Evolutionary conservation across 1,140 invertebrate genomes (phyloP), one percentile per base, ranked within the genome.

Genomic region (Triops cancriformis): DNA sequence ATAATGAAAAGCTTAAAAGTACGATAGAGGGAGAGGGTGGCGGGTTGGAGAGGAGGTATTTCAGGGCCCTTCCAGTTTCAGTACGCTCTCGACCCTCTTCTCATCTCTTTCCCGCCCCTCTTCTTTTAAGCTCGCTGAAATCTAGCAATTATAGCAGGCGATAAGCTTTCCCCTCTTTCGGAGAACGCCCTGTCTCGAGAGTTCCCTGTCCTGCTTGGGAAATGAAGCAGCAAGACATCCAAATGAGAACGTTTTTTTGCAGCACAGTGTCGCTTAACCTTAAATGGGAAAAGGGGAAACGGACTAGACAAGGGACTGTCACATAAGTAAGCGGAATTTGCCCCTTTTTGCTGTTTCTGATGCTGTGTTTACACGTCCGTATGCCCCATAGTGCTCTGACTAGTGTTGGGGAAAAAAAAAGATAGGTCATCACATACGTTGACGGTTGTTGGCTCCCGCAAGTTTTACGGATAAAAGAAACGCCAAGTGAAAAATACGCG

Each of bases 1-100:
- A 64, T 64, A 64, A 64, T 64, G 51, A 64, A 64, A 64, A 64
- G 51, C 51, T 64, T 64, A n/a, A 64, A 23, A 64, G n/a, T 23
- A 64, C 6, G 51, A 64, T 12, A 23, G 18, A 64, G 51, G 23
- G 23, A 23, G 14, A 64, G 45, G 45, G n/a, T n/a, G n/a, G n/a
- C n/a, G n/a, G n/a, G n/a, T n/a, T n/a, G n/a, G n/a, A n/a, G 45
- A 64, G 23, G 14, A 23, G 51, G 23, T 64, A 64, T 23, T 64
- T 64, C 18, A 23, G 14, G 51, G 6, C 1, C 23, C 6, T 23
- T 64, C 51, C 51, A 23, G 51, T n/a, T 18, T 64, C 51, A 64
- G 51, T 18, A 11, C 43, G 11, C 43, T 12, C 18, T 45, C 43
- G 51, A 64, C 51, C 51, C 51, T 37, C 31, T 37, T 37, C 31